Conservation (phyloP, 2,797 vertebrate genomes). For the Hephaestus fuliginosus region DNA sequence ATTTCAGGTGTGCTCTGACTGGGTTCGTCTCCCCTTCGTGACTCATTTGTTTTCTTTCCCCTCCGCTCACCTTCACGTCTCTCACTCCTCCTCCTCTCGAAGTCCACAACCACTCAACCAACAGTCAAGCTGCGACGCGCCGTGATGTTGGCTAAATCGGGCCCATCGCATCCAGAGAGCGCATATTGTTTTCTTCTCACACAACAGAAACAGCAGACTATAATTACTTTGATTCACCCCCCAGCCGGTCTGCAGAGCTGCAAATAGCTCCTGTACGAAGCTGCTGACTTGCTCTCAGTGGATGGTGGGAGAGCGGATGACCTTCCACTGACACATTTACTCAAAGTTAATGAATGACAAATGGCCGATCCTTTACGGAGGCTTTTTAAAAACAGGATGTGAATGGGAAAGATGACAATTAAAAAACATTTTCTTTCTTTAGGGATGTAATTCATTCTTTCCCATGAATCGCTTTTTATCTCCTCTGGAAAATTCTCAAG, state of each 20-base stretch:
- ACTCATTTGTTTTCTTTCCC: slow-evolving; percentile 48
- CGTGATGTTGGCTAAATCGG: slow-evolving; percentile 67
- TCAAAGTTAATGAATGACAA: slow-evolving; percentile 59
- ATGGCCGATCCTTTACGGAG: slow-evolving; percentile 13
- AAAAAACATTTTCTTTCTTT: slow-evolving; percentile 3
- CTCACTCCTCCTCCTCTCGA: slow-evolving; percentile 20
- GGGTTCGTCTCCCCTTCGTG: slow-evolving; percentile 22
- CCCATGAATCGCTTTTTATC: slow-evolving; percentile 22
- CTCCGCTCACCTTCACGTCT: slow-evolving; percentile 1
- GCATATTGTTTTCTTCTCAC: slow-evolving; percentile 71
- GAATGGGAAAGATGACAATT: slow-evolving; percentile 11
- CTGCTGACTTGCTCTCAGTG: slow-evolving; percentile 52
- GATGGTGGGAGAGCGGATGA: slow-evolving; percentile 69
- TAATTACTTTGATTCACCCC: slow-evolving; percentile 71
- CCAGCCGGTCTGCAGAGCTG: slow-evolving; percentile 19
- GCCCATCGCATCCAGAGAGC: slow-evolving; percentile 46
- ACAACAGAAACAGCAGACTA: slow-evolving; percentile 63
- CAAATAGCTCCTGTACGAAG: slow-evolving; percentile 69
- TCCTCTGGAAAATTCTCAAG: slow-evolving; percentile 13
- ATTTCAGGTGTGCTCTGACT: slow-evolving; percentile 19
- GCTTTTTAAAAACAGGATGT: not conserved
- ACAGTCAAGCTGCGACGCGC: slow-evolving; percentile 53
- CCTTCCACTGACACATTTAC: slow-evolving; percentile 49
- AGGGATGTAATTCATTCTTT: slow-evolving; percentile 33
- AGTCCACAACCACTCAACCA: slow-evolving; percentile 2